These are phyloP conservation scores for Tribolium madens DNA, from an alignment of 1,140 invertebrate genomes.

Conservation along the genomic window DNA sequence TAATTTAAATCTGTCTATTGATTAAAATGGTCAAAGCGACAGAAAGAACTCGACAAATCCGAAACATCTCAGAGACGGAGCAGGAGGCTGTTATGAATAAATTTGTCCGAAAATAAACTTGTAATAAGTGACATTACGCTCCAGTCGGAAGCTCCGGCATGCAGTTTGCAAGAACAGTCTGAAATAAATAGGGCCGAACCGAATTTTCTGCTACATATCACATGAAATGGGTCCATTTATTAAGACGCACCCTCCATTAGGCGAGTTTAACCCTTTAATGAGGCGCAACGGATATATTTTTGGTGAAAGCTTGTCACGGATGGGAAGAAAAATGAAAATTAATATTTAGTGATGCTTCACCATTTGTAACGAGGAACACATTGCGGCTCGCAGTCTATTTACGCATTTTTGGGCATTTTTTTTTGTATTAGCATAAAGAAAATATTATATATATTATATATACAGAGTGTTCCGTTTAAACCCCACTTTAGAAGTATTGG, in stretches of 20 bases:
- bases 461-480: too few relatives aligned
- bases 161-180: conserved; percentile 17
- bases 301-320: background rate
- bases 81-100: conserved; percentile 27
- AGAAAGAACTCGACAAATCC: conserved; percentile 27
- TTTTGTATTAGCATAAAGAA: too few relatives aligned
- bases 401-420: background rate
- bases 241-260: conserved; percentile 27
- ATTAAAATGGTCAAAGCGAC: conserved; percentile 4
- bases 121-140: conserved; percentile 24
- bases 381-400: background rate
- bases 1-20: conserved; percentile 19
- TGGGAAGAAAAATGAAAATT: background rate
- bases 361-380: background rate
- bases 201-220: conserved; percentile 37
- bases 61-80: conserved; percentile 1
- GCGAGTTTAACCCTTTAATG: conserved; percentile 21
- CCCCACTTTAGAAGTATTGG: too few relatives aligned
- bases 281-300: conserved; percentile 21
- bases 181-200: conserved; percentile 23
- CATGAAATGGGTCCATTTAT: conserved; percentile 26
- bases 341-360: background rate
- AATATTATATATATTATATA: too few relatives aligned
- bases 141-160: conserved; percentile 8
- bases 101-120: conserved; percentile 29